Evolutionary conservation across 2,888 invertebrate genomes (phyloP), one percentile per base, ranked within the genome.

Genomic region (Himalopsyche tibetana): DNA sequence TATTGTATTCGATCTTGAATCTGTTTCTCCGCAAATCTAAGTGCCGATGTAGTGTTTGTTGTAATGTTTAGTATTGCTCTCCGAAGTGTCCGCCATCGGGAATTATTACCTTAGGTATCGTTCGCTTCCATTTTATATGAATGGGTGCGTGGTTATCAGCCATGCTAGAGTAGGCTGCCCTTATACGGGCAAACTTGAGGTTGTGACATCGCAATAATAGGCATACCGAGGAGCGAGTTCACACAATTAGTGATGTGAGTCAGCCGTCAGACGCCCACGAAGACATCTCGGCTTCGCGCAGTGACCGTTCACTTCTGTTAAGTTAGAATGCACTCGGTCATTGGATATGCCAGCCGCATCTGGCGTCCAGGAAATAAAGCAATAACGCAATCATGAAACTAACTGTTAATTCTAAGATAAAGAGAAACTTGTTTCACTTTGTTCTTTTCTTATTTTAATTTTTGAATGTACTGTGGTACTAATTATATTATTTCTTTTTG

Each of bases 401-500:
- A 51, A 15, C 51, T 51, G 45, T 45, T 8, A 45, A 12, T 45
- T 6, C 45, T 0, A 45, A 9, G 2, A 80, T 40, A 6, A 40
- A 40, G 40, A 6, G 1, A 40, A 40, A 28, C 28, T 0, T 9
- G 0, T 45, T 45, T 45, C 45, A 2, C 3, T 0, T 45, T 45
- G 45, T 11, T 2, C 9, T 45, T 45, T 45, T 45, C 11, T 9
- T 11, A 45, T 45, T 45, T 9, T 9, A 11, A 4, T 9, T 45
- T 45, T 45, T 45, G 45, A 40, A 40, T 6, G 40, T 6, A 80
- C 38, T 36, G 36, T 28, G 15, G 9, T 51, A 87, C 82, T 87
- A 85, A 87, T 87, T 55, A 51, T 85, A 51, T 88, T 89, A 88
- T 89, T 89, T 88, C 85, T 42, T 85, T 85, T 85, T 85, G 79